Evolutionary conservation across 1,140 invertebrate species (phyloP).

Genomic region (Apocrypta bakeri): DNA sequence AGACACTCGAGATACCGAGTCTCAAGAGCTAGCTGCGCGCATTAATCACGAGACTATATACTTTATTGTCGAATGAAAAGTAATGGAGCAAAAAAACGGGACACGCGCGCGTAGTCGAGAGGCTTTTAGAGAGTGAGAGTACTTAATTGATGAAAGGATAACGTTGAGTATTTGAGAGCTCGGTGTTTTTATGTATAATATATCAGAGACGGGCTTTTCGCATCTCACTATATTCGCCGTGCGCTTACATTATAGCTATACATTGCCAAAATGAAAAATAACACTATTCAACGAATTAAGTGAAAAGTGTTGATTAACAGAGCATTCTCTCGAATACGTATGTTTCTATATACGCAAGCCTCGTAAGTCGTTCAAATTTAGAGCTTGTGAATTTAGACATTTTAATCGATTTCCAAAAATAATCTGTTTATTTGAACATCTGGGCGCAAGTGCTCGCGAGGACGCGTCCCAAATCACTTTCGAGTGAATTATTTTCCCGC

Average conservation of each 20-base stretch:
- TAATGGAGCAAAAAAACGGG: too few relatives aligned
- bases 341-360: too few relatives aligned
- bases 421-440: neutral
- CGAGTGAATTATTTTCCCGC: neutral
- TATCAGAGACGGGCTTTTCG: too few relatives aligned
- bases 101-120: neutral
- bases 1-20: neutral
- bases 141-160: slow-evolving; percentile 6
- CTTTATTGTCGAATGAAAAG: neutral
- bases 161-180: too few relatives aligned
- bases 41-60: neutral
- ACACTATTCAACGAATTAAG: too few relatives aligned
- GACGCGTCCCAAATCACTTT: neutral
- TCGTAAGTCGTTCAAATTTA: neutral
- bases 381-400: slow-evolving; percentile 6
- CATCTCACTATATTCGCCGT: too few relatives aligned
- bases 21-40: neutral
- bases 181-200: too few relatives aligned
- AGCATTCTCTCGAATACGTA: too few relatives aligned
- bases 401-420: slow-evolving; percentile 8
- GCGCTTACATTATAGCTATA: too few relatives aligned
- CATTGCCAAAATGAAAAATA: too few relatives aligned
- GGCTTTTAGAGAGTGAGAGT: slow-evolving; percentile 3
- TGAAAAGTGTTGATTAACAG: too few relatives aligned
- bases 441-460: too few relatives aligned